A percentile compares a stretch with the other conserved stretches of the same genome.
Evolutionary conservation across 2,888 invertebrate species (phyloP).

Genomic region (Hybos culiciformis): DNA sequence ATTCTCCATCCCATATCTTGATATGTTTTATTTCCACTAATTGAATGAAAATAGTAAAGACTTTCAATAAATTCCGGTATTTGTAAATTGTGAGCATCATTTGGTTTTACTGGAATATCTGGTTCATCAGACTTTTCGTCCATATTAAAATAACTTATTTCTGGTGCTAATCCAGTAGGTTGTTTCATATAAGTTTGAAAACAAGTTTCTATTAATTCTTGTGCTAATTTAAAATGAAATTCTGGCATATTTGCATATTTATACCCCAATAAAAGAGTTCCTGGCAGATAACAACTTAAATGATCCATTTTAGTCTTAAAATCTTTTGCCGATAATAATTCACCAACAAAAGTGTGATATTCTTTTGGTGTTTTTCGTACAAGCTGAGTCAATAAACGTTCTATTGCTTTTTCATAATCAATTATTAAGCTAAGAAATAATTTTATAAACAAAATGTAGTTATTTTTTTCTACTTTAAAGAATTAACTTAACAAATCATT

Average conservation of each 20-base stretch:
- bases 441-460: constrained; percentile 1
- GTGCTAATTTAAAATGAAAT: constrained; percentile 75
- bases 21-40: constrained; percentile 89
- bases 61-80: constrained; percentile 96
- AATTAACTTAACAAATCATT: constrained; percentile 76
- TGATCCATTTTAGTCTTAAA: constrained; percentile 94
- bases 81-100: constrained; percentile 89
- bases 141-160: constrained; percentile 89
- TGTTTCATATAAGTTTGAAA: constrained; percentile 87
- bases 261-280: constrained; percentile 80
- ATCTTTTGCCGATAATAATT: constrained; percentile 71
- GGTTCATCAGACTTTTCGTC: constrained; percentile 52
- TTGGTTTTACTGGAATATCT: constrained; percentile 75
- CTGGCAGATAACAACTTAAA: constrained; percentile 89
- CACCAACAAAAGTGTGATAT: constrained; percentile 67
- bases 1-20: constrained; percentile 98
- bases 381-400: constrained; percentile 68
- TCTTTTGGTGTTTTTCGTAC: constrained; percentile 36
- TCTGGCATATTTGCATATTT: constrained; percentile 74
- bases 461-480: constrained; percentile 36
- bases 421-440: constrained; percentile 52
- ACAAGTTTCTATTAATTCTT: constrained; percentile 81
- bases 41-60: constrained; percentile 88
- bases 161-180: constrained; percentile 89
- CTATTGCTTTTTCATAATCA: constrained; percentile 72